These are phyloP conservation scores for Sarcophaga carnaria DNA, from an alignment of 2,888 invertebrate species.

Conservation along the genomic window DNA sequence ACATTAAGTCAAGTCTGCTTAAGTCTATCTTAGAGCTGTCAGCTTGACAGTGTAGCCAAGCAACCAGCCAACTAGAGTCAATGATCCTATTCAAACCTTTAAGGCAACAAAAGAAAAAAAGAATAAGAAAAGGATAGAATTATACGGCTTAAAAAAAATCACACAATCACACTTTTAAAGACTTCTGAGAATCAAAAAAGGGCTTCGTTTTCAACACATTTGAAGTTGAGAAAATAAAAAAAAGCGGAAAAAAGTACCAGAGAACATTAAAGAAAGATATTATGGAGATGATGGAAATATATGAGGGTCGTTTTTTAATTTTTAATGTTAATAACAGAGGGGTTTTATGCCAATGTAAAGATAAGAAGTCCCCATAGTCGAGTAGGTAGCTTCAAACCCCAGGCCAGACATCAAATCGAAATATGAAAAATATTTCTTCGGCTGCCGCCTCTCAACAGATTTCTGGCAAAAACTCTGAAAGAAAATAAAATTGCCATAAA, in stretches of 20 bases:
- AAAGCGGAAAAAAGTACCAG: not conserved
- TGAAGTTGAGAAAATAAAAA: not conserved
- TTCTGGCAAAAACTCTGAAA: too few species aligned
- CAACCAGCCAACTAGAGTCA: constrained; percentile 29
- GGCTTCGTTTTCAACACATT: constrained; percentile 63
- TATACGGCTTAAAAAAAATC: not conserved
- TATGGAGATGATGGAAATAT: not conserved
- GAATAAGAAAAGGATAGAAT: not conserved
- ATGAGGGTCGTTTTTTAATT: not conserved
- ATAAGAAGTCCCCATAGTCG: too few species aligned
- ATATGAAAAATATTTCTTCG: too few species aligned
- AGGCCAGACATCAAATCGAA: too few species aligned
- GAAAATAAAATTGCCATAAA: too few species aligned
- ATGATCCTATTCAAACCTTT: constrained; percentile 29
- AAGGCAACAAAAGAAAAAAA: not conserved
- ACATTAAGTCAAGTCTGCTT: constrained; percentile 57
- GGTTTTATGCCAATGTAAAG: too few species aligned
- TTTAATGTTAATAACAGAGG: too few species aligned
- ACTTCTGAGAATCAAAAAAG: constrained; percentile 49
- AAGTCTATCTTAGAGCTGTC: constrained; percentile 57
- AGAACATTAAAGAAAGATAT: not conserved
- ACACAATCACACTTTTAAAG: constrained; percentile 33
- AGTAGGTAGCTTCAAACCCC: too few species aligned
- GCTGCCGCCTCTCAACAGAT: too few species aligned
- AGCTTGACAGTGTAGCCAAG: constrained; percentile 57